Evolutionary conservation across 2,797 vertebrate species (phyloP).

Genomic region (Tadarida brasiliensis): DNA sequence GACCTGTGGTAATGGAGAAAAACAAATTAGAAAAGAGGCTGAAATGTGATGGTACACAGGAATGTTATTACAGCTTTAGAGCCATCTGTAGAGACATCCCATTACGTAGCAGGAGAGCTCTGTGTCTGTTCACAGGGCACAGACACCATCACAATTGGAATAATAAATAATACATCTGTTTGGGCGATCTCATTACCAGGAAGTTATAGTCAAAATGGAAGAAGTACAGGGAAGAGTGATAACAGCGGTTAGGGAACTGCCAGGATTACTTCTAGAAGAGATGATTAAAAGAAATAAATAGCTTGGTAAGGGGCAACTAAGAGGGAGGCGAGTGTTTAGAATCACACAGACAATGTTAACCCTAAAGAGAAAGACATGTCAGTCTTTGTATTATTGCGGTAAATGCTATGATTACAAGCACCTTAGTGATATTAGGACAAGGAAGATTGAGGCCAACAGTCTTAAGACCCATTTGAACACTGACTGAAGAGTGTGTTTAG

Average conservation of each 20-base stretch:
- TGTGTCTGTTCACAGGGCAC: neutral
- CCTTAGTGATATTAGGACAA: neutral
- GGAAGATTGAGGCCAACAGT: neutral
- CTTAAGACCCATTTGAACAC: neutral
- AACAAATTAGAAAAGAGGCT: conserved; percentile 46
- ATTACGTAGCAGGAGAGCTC: neutral
- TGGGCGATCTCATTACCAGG: neutral
- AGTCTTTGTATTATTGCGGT: neutral
- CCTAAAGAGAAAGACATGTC: neutral
- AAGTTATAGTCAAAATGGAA: conserved; percentile 59
- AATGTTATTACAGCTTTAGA: conserved; percentile 7
- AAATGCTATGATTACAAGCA: neutral
- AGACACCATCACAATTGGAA: neutral
- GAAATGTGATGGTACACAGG: neutral
- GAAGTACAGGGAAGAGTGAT: conserved; percentile 3
- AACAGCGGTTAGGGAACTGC: neutral
- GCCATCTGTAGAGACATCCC: neutral
- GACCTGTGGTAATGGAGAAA: conserved; percentile 26
- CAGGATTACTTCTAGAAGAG: neutral
- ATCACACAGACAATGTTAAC: neutral
- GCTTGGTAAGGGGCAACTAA: neutral
- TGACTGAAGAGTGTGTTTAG: neutral
- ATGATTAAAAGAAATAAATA: conserved; percentile 23
- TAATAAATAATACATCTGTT: conserved; percentile 54
- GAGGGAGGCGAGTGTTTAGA: neutral